Percentiles rank a stretch among this genome's conserved stretches.
Conservation (phyloP, 1,140 invertebrate genomes). For the Saccostrea echinata region DNA sequence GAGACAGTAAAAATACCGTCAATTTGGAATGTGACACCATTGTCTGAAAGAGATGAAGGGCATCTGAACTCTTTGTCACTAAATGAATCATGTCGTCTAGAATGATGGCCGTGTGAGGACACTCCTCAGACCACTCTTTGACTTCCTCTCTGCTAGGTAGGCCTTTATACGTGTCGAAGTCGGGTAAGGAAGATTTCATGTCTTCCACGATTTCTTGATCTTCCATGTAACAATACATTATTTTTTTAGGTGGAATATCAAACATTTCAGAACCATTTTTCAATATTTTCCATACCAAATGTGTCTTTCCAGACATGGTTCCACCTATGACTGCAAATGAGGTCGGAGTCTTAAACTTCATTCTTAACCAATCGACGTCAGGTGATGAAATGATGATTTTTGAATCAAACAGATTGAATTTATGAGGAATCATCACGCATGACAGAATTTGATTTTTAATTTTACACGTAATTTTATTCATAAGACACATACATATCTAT, state of each 20-base stretch:
- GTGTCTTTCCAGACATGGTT: constrained; percentile 34
- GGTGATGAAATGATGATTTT: neutral
- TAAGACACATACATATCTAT: neutral
- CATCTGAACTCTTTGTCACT: constrained; percentile 25
- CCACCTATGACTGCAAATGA: constrained; percentile 22
- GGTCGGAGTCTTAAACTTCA: constrained; percentile 20
- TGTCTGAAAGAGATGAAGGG: constrained; percentile 4
- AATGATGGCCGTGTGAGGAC: neutral
- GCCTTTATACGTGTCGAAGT: constrained; percentile 26
- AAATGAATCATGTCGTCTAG: constrained; percentile 48
- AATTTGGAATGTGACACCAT: constrained; percentile 9
- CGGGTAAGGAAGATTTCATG: constrained; percentile 33
- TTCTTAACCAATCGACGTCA: neutral
- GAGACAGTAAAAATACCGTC: constrained; percentile 42
- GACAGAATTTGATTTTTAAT: neutral
- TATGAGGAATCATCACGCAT: neutral
- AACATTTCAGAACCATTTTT: constrained; percentile 38
- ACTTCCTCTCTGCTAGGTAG: constrained; percentile 44
- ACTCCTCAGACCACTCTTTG: constrained; percentile 6
- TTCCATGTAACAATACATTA: constrained; percentile 36
- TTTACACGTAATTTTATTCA: neutral
- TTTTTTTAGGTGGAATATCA: constrained; percentile 33
- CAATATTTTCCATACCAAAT: constrained; percentile 4
- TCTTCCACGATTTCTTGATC: constrained; percentile 38
- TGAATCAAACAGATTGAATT: too few species aligned